These are phyloP conservation scores for Saiga tatarica DNA, from an alignment of 2,113 vertebrate genomes.

Conservation along the genomic window DNA sequence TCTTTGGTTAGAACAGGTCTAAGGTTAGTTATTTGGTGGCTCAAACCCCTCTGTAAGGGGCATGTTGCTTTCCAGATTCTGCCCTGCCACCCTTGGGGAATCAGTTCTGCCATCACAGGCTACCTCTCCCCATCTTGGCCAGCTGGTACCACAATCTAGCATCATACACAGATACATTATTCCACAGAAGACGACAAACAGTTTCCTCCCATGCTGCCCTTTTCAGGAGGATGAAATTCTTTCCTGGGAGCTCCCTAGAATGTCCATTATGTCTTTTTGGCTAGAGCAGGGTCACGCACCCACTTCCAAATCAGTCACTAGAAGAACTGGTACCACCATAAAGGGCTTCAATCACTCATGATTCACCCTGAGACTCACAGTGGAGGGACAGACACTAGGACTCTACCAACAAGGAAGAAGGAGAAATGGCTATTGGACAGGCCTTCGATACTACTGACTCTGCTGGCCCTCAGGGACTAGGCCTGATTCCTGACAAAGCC, in stretches of 20 bases:
- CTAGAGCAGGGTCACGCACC: neutral
- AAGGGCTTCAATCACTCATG: neutral
- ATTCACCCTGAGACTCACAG: neutral
- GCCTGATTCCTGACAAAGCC: neutral
- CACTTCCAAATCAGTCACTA: neutral
- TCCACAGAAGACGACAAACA: neutral
- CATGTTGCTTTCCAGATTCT: neutral
- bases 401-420: neutral
- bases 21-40: neutral
- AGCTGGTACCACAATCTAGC: neutral
- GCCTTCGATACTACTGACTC: neutral
- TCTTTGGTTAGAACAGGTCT: neutral
- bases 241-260: neutral
- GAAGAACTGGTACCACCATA: neutral
- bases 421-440: neutral
- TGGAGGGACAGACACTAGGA: neutral
- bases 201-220: neutral
- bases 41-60: neutral
- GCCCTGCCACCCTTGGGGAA: neutral
- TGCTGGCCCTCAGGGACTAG: neutral
- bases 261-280: neutral
- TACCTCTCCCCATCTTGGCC: neutral
- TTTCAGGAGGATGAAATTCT: neutral
- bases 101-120: neutral
- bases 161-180: neutral